Conservation (phyloP, 2,797 vertebrate genomes). For the Florisuga fusca region DNA sequence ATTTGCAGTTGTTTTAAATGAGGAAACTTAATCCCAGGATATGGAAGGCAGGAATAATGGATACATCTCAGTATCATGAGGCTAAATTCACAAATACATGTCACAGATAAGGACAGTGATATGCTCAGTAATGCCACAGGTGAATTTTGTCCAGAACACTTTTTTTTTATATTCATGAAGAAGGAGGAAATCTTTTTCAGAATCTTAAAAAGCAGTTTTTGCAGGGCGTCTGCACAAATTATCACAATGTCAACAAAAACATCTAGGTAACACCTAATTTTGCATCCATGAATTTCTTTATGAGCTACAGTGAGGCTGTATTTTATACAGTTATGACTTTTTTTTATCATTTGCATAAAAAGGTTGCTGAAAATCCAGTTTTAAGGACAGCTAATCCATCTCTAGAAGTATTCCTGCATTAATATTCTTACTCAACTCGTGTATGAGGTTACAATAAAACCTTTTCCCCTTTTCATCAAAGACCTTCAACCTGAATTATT, state of each 20-base stretch:
- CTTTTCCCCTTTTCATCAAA: not conserved
- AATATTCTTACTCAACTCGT: not conserved
- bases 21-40: not conserved
- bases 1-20: not conserved
- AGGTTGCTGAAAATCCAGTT: not conserved
- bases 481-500: not conserved
- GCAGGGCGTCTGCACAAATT: not conserved
- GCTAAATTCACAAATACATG: not conserved
- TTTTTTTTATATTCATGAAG: not conserved
- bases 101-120: not conserved
- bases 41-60: not conserved
- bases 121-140: not conserved
- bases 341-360: conserved; percentile 14
- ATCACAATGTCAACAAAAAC: not conserved
- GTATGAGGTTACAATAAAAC: not conserved
- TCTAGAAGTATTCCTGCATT: not conserved
- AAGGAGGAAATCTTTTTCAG: not conserved
- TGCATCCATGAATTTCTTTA: not conserved
- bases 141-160: not conserved
- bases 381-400: conserved; percentile 17
- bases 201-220: not conserved
- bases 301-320: not conserved
- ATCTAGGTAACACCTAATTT: not conserved
- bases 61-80: not conserved
- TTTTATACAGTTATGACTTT: not conserved